phyloP scores from a whole-genome alignment of 2,888 invertebrate genomes.

The Cartodere bifasciata region DNA sequence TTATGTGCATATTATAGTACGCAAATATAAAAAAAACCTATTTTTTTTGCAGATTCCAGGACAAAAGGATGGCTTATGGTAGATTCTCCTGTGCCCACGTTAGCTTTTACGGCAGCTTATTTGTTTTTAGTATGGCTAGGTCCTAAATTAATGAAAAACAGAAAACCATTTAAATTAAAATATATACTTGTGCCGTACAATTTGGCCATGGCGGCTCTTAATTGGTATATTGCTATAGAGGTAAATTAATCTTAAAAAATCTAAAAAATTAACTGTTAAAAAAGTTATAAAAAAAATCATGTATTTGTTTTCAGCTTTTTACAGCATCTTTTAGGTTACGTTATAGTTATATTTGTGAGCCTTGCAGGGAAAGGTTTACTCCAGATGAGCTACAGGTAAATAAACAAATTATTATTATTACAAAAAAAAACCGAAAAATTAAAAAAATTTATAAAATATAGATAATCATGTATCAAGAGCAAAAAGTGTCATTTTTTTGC shows the following conservation, averaged over 20 bases:
- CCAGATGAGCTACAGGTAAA: constrained; percentile 72
- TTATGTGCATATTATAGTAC: neutral
- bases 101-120: constrained; percentile 57
- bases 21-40: constrained; percentile 1
- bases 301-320: constrained; percentile 38
- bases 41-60: constrained; percentile 51
- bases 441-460: neutral
- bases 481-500: no score
- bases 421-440: neutral
- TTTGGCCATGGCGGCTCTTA: constrained; percentile 67
- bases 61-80: constrained; percentile 79
- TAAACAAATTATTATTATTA: constrained; percentile 6
- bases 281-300: constrained; percentile 2
- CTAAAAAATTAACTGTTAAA: neutral
- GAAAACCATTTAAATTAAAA: constrained; percentile 62
- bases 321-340: constrained; percentile 59
- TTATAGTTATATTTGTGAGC: constrained; percentile 81
- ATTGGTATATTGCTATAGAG: constrained; percentile 72
- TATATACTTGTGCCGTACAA: constrained; percentile 75
- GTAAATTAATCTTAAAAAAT: constrained; percentile 32
- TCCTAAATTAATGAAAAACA: constrained; percentile 67
- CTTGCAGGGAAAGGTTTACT: constrained; percentile 62
- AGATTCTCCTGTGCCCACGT: constrained; percentile 64
- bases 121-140: constrained; percentile 67
- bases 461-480: no score